Conservation (phyloP, 2,113 vertebrate species). For the Poeciliopsis prolifica region DNA sequence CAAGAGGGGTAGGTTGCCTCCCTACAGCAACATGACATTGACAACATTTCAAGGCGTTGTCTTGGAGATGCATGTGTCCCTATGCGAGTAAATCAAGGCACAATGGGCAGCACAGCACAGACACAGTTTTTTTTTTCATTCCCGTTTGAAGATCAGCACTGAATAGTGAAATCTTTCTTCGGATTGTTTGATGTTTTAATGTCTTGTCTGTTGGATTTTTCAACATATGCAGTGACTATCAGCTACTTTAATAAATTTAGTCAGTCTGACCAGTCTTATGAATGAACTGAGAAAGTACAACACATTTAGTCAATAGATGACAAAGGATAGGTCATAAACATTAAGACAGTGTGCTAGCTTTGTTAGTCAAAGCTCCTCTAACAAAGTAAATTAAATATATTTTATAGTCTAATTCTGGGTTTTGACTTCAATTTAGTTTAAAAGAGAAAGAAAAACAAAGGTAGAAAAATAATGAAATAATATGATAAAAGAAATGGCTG, state of each 20-base stretch:
- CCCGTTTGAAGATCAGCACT: not conserved
- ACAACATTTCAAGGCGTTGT: conserved; percentile 54
- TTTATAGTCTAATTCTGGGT: too few species aligned
- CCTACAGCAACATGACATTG: conserved; percentile 53
- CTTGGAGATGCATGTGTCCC: conserved; percentile 44
- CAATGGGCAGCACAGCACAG: conserved; percentile 24
- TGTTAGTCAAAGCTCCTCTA: not conserved
- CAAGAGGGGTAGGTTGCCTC: conserved; percentile 48
- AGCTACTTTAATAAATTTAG: not conserved
- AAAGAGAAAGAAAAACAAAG: too few species aligned
- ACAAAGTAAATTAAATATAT: too few species aligned
- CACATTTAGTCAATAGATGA: too few species aligned
- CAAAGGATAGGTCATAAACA: too few species aligned
- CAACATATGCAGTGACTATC: not conserved
- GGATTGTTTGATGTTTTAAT: not conserved
- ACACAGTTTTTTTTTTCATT: not conserved
- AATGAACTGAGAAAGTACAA: not conserved
- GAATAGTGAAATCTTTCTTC: not conserved
- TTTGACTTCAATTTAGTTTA: too few species aligned
- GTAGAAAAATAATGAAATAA: too few species aligned
- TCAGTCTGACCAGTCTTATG: too few species aligned
- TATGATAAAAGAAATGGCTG: too few species aligned
- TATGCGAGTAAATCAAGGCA: conserved; percentile 21
- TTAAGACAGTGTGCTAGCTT: not conserved
- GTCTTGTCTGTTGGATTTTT: not conserved